phyloP scores from a whole-genome alignment of 2,797 vertebrate genomes.

The Eurystomus glaucurus region DNA sequence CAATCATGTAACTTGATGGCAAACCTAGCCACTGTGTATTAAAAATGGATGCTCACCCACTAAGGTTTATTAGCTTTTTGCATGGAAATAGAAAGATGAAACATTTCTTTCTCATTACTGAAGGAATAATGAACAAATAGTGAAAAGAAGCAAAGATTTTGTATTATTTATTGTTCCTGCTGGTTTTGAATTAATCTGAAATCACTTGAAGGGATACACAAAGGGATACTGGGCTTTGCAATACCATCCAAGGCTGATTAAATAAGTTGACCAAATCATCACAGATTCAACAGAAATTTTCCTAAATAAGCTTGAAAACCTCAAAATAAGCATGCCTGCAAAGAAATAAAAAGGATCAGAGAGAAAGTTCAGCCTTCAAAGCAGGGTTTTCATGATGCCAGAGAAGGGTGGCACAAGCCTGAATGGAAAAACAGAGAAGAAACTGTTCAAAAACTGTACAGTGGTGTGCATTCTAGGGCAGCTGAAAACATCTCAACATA shows the following conservation, averaged over 20 bases:
- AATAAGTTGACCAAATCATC: not conserved
- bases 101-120: not conserved
- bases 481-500: not conserved
- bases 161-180: not conserved
- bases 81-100: not conserved
- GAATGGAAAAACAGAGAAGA: not conserved
- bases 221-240: not conserved
- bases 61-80: not conserved
- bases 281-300: not conserved
- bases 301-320: not conserved
- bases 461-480: not conserved
- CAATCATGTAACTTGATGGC: not conserved
- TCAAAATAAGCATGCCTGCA: not conserved
- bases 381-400: not conserved
- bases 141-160: not conserved
- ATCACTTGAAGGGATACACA: not conserved
- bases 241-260: not conserved
- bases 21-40: not conserved
- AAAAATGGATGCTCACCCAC: not conserved
- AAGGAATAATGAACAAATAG: not conserved
- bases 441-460: not conserved
- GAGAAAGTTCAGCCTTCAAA: not conserved
- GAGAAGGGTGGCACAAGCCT: rapidly evolving
- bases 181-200: not conserved
- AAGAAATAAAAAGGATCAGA: not conserved